Evolutionary conservation across 2,113 vertebrate species (phyloP).

Genomic region (Scatophagus argus): DNA sequence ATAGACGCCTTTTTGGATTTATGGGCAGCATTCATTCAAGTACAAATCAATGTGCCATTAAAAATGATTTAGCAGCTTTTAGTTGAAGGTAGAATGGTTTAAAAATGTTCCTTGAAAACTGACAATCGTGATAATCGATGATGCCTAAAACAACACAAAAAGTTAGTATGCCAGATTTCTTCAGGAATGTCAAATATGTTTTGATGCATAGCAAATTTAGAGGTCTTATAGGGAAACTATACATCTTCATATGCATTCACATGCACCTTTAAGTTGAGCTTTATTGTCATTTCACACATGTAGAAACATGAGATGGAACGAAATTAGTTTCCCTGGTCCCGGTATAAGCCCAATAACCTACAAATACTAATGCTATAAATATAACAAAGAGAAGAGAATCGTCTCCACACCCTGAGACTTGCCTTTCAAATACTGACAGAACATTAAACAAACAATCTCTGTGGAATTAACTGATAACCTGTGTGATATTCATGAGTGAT

Average conservation of each 20-base stretch:
- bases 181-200: neutral
- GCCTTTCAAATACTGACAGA: neutral
- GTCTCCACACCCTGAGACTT: neutral
- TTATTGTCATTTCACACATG: too few relatives aligned
- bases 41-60: too few relatives aligned
- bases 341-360: too few relatives aligned
- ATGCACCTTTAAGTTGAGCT: neutral
- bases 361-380: too few relatives aligned
- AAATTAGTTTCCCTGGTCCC: too few relatives aligned
- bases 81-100: too few relatives aligned
- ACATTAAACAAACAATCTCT: neutral
- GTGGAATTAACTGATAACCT: neutral
- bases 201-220: neutral
- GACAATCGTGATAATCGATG: neutral
- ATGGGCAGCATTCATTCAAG: too few relatives aligned
- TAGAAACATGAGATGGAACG: too few relatives aligned
- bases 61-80: too few relatives aligned
- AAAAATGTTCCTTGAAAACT: too few relatives aligned
- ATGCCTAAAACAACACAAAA: neutral
- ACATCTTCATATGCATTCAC: neutral
- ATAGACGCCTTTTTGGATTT: too few relatives aligned
- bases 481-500: neutral
- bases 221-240: neutral
- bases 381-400: neutral
- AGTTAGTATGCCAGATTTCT: neutral